phyloP scores from a whole-genome alignment of 2,113 vertebrate genomes.

The Syngnathus typhle region DNA sequence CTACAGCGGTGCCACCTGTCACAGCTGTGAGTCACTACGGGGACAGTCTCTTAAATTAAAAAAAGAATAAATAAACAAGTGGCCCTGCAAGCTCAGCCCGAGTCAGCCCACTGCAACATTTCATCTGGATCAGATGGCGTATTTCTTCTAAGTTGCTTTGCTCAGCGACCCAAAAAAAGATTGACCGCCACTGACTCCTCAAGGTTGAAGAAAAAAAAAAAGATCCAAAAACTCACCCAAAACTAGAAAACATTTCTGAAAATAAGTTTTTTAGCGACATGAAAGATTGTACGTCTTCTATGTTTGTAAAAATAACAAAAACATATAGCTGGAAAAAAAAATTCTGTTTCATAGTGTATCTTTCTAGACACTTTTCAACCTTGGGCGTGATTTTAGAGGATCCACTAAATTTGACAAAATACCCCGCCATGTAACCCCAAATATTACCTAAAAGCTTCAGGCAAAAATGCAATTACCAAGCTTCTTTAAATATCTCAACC shows the following conservation, averaged over 20 bases:
- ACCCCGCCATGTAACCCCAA: no score
- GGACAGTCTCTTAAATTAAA: not conserved
- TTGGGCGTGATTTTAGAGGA: no score
- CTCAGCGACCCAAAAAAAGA: not conserved
- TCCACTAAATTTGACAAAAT: no score
- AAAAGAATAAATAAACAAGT: not conserved
- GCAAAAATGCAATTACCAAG: no score
- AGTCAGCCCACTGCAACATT: not conserved
- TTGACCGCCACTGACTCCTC: not conserved
- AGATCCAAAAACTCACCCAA: not conserved
- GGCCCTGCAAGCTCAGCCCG: not conserved
- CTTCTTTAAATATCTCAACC: conserved; percentile 6
- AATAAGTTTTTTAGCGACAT: not conserved
- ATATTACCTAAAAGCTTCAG: no score
- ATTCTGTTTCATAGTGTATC: no score
- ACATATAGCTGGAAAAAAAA: no score
- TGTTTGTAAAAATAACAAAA: no score
- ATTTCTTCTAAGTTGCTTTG: not conserved
- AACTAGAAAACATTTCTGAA: not conserved
- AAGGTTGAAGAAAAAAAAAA: not conserved
- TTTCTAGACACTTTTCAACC: no score
- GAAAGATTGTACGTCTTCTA: no score
- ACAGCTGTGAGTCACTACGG: conserved; percentile 71
- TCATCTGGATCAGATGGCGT: not conserved
- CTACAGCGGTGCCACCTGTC: conserved; percentile 86